A percentile compares a stretch with the other conserved stretches of the same genome.
These are phyloP conservation scores for Calliopum simillimum DNA, from an alignment of 2,888 invertebrate genomes.

Conservation along the genomic window DNA sequence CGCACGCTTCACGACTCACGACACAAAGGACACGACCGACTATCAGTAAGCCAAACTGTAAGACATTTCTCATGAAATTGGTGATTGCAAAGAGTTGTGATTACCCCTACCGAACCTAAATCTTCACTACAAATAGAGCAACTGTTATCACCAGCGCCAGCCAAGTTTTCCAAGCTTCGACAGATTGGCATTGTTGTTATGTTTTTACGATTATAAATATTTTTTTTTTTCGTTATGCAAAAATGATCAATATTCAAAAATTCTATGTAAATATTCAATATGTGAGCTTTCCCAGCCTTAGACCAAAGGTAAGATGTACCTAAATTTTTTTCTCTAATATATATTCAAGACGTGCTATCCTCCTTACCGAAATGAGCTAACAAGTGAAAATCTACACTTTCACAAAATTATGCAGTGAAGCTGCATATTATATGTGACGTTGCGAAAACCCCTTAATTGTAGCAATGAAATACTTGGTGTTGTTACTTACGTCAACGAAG, in stretches of 20 bases:
- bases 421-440: too few relatives aligned
- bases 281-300: too few relatives aligned
- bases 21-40: not conserved
- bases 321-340: not conserved
- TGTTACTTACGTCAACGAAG: too few relatives aligned
- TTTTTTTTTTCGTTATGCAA: not conserved
- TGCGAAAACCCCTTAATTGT: too few relatives aligned
- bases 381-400: too few relatives aligned
- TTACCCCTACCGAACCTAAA: not conserved
- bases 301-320: too few relatives aligned
- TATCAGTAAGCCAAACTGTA: not conserved
- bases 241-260: not conserved
- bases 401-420: too few relatives aligned
- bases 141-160: not conserved
- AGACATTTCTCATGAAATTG: not conserved
- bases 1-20: too few relatives aligned
- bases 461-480: too few relatives aligned
- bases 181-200: not conserved
- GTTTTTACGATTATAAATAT: not conserved
- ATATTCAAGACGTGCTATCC: too few relatives aligned
- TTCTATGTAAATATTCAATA: too few relatives aligned
- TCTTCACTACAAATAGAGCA: conserved; percentile 3
- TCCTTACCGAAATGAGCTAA: too few relatives aligned
- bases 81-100: not conserved
- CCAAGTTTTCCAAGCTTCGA: not conserved